Percentiles rank a stretch among this genome's conserved stretches.
Conservation (phyloP, 92 coral and sea anemone species). For the Montipora capitata region DNA sequence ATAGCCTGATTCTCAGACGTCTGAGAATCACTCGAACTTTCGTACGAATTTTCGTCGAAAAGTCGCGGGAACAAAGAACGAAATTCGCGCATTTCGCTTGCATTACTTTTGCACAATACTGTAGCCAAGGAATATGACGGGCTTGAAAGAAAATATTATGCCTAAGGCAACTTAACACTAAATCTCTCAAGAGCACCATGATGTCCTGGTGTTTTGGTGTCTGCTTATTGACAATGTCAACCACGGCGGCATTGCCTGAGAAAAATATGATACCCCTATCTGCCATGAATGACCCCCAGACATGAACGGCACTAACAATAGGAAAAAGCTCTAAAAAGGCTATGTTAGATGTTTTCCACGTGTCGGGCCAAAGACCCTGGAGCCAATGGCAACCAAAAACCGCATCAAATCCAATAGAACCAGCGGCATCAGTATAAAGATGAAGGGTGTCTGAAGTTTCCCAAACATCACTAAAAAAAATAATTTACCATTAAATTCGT, state of each 20-base stretch:
- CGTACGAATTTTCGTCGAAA: too few species aligned
- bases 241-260: conserved; percentile 47
- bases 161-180: conserved; percentile 23
- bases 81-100: too few species aligned
- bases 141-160: conserved; percentile 22
- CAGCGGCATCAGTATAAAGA: conserved; percentile 35
- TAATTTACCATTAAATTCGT: conserved; percentile 10
- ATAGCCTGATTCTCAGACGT: too few species aligned
- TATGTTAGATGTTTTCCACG: neutral
- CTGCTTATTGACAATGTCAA: conserved; percentile 31
- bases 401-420: conserved; percentile 38
- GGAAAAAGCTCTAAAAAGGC: conserved; percentile 48
- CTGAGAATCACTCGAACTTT: too few species aligned
- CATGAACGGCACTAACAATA: conserved; percentile 11
- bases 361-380: conserved; percentile 43
- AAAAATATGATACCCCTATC: conserved; percentile 29
- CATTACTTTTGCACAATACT: too few species aligned
- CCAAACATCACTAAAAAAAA: conserved; percentile 11
- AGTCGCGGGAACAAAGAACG: too few species aligned
- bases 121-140: conserved; percentile 17
- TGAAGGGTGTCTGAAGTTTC: conserved; percentile 19
- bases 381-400: conserved; percentile 55
- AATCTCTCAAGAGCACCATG: conserved; percentile 7
- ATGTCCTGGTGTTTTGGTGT: conserved; percentile 13
- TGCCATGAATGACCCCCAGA: neutral